phyloP scores from a whole-genome alignment of 2,113 vertebrate species.

The Mirounga angustirostris region DNA sequence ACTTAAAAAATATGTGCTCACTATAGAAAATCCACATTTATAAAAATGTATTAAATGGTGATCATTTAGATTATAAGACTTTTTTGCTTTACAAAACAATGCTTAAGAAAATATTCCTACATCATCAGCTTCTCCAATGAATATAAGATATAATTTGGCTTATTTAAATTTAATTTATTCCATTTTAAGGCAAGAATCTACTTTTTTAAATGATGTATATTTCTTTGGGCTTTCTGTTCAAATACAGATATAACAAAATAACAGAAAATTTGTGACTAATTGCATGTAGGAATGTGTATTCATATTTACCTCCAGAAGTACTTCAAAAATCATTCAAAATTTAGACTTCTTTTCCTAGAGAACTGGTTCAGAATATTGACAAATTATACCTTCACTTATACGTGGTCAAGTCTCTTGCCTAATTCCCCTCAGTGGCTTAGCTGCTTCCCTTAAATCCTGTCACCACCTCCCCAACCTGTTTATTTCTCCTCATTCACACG shows the following conservation, averaged over 20 bases:
- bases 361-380: not conserved
- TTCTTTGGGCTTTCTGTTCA: not conserved
- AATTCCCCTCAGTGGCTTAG: not conserved
- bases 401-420: not conserved
- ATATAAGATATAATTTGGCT: not conserved
- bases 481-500: not conserved
- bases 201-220: not conserved
- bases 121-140: constrained; percentile 25
- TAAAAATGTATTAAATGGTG: constrained; percentile 10
- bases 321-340: not conserved
- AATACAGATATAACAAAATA: not conserved
- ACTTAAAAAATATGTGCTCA: constrained; percentile 4
- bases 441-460: not conserved
- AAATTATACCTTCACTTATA: not conserved
- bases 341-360: not conserved
- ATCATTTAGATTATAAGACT: constrained; percentile 5
- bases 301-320: not conserved
- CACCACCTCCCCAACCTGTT: not conserved
- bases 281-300: not conserved
- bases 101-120: constrained; percentile 14
- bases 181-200: constrained; percentile 32
- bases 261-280: not conserved
- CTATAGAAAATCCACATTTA: constrained; percentile 26
- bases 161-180: constrained; percentile 58
- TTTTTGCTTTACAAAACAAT: not conserved